Conservation (phyloP, 2,113 vertebrate genomes). For the Salvelinus alpinus region DNA sequence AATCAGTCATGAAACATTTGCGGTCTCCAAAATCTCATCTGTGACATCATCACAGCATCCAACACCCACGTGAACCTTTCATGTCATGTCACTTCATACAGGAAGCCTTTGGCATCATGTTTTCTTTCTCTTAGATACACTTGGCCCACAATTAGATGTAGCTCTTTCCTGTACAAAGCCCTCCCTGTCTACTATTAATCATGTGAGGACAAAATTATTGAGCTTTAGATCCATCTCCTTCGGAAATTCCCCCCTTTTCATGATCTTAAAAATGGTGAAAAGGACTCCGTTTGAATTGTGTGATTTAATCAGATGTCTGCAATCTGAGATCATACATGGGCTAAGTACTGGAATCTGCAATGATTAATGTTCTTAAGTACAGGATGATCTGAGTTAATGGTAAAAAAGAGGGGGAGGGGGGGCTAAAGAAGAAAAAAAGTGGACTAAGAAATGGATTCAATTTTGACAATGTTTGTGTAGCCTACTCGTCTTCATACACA, state of each 20-base stretch:
- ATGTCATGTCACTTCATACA: slow-evolving; percentile 45
- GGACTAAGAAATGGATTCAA: too few species aligned
- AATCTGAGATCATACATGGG: slow-evolving; percentile 28
- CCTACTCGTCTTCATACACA: too few species aligned
- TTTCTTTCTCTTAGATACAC: slow-evolving; percentile 73
- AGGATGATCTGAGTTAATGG: neutral
- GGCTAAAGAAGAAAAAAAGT: too few species aligned
- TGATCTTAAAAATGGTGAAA: slow-evolving; percentile 32
- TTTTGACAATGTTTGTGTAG: too few species aligned
- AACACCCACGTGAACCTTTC: slow-evolving; percentile 80
- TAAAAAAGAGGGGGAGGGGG: too few species aligned
- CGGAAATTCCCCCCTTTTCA: slow-evolving; percentile 65
- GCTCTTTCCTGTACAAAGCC: slow-evolving; percentile 77
- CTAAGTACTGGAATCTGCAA: slow-evolving; percentile 16
- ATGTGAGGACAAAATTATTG: slow-evolving; percentile 64
- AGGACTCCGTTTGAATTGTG: too few species aligned
- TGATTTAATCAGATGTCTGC: slow-evolving; percentile 6
- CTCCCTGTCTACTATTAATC: slow-evolving; percentile 74
- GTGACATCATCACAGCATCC: slow-evolving; percentile 74
- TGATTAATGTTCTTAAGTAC: slow-evolving; percentile 8
- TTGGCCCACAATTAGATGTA: slow-evolving; percentile 55
- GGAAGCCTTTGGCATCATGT: slow-evolving; percentile 66
- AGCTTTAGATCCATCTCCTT: slow-evolving; percentile 71
- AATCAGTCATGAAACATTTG: slow-evolving; percentile 76
- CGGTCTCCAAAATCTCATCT: slow-evolving; percentile 71